Evolutionary conservation across 2,113 vertebrate species (phyloP), one percentile per base, ranked within the genome.

Genomic region (Gadus macrocephalus): DNA sequence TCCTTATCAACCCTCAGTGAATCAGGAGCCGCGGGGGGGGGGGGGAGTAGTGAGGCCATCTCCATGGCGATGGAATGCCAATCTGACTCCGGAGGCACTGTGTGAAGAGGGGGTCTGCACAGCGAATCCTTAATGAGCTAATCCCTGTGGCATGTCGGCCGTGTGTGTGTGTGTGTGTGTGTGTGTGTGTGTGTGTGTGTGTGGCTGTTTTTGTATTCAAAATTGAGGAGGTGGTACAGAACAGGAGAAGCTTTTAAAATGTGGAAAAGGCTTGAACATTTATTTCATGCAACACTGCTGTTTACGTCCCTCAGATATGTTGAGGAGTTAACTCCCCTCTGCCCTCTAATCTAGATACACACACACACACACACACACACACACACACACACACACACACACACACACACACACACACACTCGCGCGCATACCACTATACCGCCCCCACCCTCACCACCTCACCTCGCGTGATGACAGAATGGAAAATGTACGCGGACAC

Each of bases 61-160:
- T 87, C 90, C 84, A 87, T 90, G 89, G 90, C 3, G 61, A 91
- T 85, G 87, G 90, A 88, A 90, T 91, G 85, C 83, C 81, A 77
- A 81, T 87, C 74, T 72, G 62, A 49, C 66, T 79, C 64, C 75
- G 72, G 75, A 77, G 76, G 68, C 76, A 75, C 78, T 86, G 88
- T 91, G 85, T 90, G 68, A 64, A 15, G 16, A 55, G 53, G 64
- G 68, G 62, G 77, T 73, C 76, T 76, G 73, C 77, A 85, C 25
- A 31, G 79, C 69, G 82, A 83, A 70, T 35, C 73, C 70, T 68
- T 86, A 89, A 87, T 87, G 85, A 86, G 81, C 77, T 27, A 62
- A 70, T 66, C 77, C 53, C 42, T 49, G 42, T 49, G 42, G 42
- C 42, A 49, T 49, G 42, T 49, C 42, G 42, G 2, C 42, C 12